Evolutionary conservation across 2,113 vertebrate species (phyloP), one percentile per base, ranked within the genome.

Genomic region (Shinisaurus crocodilurus): DNA sequence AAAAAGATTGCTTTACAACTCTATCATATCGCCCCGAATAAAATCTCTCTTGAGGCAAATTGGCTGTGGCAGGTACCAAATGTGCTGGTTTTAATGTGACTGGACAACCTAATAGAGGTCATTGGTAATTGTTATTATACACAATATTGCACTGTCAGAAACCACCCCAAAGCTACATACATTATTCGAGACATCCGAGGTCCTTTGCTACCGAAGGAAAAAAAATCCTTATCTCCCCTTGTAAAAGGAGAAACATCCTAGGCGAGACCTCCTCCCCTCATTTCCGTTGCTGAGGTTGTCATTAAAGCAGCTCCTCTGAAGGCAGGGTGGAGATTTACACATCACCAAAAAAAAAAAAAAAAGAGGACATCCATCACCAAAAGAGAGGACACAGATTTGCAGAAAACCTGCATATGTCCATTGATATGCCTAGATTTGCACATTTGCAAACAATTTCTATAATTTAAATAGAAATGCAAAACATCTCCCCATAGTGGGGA

Each of bases 1-100:
- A 98, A 98, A 98, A 98, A 97, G 98, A 99, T 99, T 99, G 98
- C 98, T 98, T 97, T 98, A 98, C 97, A 98, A 97, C 98, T 98
- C 97, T 98, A 98, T 99, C 98, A 99, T 98, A 98, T 98, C 97
- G 94, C 96, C 97, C 98, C 98, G 98, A 99, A 99, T 98, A 98
- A 97, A 97, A 97, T 95, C 96, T 97, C 96, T 96, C 97, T 97
- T 99, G 98, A 99, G 97, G 98, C 96, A 98, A 98, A 99, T 98
- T 97, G 98, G 96, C 97, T 94, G 94, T 98, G 99, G 98, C 99
- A 98, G 98, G 95, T 97, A 97, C 97, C 97, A 95, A 97, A 98
- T 97, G 96, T 97, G 94, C 90, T 75, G 95, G 96, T 96, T 95
- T 96, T 98, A 98, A 98, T 98, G 97, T 97, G 97, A 98, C 96